Evolutionary conservation across 2,888 invertebrate species (phyloP), one percentile per base, ranked within the genome.

Genomic region (Eristalis pertinax): DNA sequence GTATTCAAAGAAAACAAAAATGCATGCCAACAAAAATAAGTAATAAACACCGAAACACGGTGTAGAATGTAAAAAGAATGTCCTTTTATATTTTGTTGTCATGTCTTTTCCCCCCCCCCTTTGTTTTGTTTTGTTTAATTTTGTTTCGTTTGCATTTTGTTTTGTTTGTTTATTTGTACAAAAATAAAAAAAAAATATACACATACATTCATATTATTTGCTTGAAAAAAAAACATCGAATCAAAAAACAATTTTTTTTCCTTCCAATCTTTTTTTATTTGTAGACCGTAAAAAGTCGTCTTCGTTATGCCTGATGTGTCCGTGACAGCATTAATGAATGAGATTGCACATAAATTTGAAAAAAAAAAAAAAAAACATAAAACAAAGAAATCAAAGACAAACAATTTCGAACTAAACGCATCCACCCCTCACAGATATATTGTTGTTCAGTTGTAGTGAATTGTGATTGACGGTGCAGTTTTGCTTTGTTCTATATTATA

Each of bases 211-310:
- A 43, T 75, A 70, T 76, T 65, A 35, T 77, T 70, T 60, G 26
- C 26, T 60, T 58, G n/a, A 19, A 19, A 50, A 50, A 63, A 69
- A 79, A 50, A n/a, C n/a, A n/a, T n/a, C n/a, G 43, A 79, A 85
- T 38, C 38, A 68, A 69, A 64, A 76, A 68, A 64, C 74, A 58
- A 82, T 68, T 73, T 63, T 70, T 80, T 87, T 79, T 79, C 32
- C 56, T 65, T 82, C 69, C 86, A 60, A 68, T 85, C 73, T 58
- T 67, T 89, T 89, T 88, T 90, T 90, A 90, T 90, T 90, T 89
- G 90, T 92, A 92, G 92, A 92, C 92, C 92, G 89, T 92, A 92
- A 91, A 90, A 89, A 90, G 89, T 88, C 89, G 89, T 90, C 89
- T 83, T 90, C 89, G 88, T 89, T 85, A 83, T 90, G 89, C 90